These are phyloP conservation scores for Neomonachus schauinslandi DNA, from an alignment of 2,113 vertebrate species.

Conservation along the genomic window DNA sequence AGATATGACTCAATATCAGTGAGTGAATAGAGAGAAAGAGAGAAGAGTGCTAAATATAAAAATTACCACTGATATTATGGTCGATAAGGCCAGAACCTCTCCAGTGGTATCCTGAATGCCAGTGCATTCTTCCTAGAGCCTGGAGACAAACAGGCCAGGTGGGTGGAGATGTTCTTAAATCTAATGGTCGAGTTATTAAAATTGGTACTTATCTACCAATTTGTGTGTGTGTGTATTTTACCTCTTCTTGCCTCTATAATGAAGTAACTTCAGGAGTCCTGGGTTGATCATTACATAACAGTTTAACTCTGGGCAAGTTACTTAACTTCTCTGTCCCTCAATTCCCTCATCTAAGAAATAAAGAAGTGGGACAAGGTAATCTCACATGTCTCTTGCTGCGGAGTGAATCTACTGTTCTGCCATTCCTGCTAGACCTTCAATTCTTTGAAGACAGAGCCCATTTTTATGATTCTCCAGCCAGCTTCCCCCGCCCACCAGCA, in stretches of 20 bases:
- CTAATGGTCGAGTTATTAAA: not conserved
- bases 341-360: not conserved
- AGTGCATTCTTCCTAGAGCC: not conserved
- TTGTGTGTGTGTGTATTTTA: not conserved
- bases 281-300: not conserved
- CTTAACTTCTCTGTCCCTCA: not conserved
- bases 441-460: not conserved
- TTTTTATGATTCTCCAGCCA: not conserved
- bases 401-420: not conserved
- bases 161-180: not conserved
- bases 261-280: not conserved
- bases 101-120: not conserved
- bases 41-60: conserved; percentile 31
- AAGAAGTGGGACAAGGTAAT: not conserved
- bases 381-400: not conserved
- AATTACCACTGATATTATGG: not conserved
- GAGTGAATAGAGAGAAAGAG: not conserved
- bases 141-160: not conserved
- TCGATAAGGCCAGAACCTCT: not conserved
- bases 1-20: conserved; percentile 29
- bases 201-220: not conserved
- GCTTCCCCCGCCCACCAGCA: rapidly evolving
- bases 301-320: not conserved
- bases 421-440: not conserved
- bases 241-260: not conserved